Base-by-base conservation (phyloP, 2,113 vertebrate species). In the Lagenorhynchus albirostris region DNA sequence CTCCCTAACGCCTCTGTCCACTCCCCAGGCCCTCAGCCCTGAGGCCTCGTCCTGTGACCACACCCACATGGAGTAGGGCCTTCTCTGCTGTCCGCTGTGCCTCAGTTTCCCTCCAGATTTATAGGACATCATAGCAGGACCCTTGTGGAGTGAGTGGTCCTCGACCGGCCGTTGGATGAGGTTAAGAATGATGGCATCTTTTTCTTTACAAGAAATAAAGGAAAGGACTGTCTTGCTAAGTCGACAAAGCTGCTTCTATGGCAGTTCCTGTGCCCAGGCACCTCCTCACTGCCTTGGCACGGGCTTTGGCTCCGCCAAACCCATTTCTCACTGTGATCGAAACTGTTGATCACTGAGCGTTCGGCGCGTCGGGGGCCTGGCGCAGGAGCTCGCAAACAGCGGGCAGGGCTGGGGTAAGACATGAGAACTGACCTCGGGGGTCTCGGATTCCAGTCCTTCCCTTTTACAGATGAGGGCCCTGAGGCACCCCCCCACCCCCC, bases 401-500 rank as follows among this genome's bases (percentile, higher is more conserved):
- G 14, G 41, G n/a, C 12, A 23, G 87, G 36, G n/a, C n/a, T 47
- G 33, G 85, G 65, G 1, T 53, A 53, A 18, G 36, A 20, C 41
- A 13, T 11, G 1, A 25, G n/a, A 77, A 18, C 9, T 17, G 31
- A 47, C 63, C 44, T 55, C 0, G 3, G 26, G 5, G 17, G 60
- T 65, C 91, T 77, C 6, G 5, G 83, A 14, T 21, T 68, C 41
- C 38, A 53, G 67, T 29, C 33, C n/a, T 50, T 41, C 41, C 13
- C 21, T 38, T 73, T 62, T 25, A 53, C 20, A 18, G 14, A 0
- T 6, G n/a, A 20, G 55, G 8, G 29, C 25, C 1, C 10, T 5
- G 21, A 31, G 63, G 38, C 5, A 21, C 1, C 4, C n/a, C 44
- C 6, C 9, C 33, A 0, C 55, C 17, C 7, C 0, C 50, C 15